Conservation (phyloP, 64 coral and sea anemone species). For the Orbicella faveolata region DNA sequence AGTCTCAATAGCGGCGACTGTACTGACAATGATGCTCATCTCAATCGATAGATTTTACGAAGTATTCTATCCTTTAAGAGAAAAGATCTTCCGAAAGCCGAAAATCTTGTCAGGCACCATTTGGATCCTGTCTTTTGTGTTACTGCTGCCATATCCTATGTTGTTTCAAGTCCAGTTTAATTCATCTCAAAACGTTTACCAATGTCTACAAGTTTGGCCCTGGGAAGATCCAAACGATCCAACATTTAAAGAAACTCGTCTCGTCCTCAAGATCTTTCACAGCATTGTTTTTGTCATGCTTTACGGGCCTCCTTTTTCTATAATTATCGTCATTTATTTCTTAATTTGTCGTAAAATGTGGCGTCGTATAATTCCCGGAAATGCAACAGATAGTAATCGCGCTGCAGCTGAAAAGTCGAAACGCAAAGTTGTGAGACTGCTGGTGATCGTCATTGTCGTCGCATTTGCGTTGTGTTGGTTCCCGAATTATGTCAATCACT, state of each 20-base stretch:
- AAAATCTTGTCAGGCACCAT: constrained; percentile 28
- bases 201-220: neutral
- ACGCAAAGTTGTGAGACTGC: constrained; percentile 47
- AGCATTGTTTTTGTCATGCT: constrained; percentile 27
- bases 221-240: neutral
- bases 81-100: constrained; percentile 26
- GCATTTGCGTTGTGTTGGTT: constrained; percentile 51
- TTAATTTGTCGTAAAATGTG: neutral
- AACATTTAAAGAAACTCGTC: neutral
- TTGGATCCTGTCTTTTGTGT: constrained; percentile 41
- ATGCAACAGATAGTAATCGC: neutral
- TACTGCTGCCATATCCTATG: constrained; percentile 30
- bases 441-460: constrained; percentile 27
- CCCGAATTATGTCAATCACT: constrained; percentile 23
- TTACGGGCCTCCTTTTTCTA: constrained; percentile 31
- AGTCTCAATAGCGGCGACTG: constrained; percentile 35
- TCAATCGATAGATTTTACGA: constrained; percentile 36
- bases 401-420: constrained; percentile 12
- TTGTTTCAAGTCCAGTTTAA: neutral
- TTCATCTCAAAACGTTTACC: neutral
- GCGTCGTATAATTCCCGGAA: neutral
- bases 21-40: constrained; percentile 44
- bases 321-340: constrained; percentile 3
- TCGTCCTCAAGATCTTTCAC: constrained; percentile 24
- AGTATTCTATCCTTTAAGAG: constrained; percentile 27